Evolutionary conservation across 2,797 vertebrate species (phyloP).

Genomic region (Schizopygopsis malacanthus): DNA sequence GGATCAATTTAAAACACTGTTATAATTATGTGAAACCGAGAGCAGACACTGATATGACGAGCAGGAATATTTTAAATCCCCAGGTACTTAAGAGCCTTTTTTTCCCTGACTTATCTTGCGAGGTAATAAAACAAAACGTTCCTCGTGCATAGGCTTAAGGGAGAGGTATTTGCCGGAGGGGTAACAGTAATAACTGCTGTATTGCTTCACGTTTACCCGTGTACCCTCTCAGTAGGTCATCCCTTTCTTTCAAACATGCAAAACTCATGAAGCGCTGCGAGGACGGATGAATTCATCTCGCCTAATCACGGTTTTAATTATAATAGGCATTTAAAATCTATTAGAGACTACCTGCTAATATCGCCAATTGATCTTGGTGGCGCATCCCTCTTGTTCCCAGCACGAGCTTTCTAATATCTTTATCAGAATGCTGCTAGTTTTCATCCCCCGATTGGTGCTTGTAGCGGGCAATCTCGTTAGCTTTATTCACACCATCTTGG

Average conservation of each 20-base stretch:
- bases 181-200: slow-evolving; percentile 92
- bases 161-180: slow-evolving; percentile 96
- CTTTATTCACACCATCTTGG: slow-evolving; percentile 79
- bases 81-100: slow-evolving; percentile 84
- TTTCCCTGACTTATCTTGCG: slow-evolving; percentile 87
- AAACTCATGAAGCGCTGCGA: slow-evolving; percentile 83
- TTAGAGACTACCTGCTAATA: slow-evolving; percentile 84
- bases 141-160: slow-evolving; percentile 87
- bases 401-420: slow-evolving; percentile 82
- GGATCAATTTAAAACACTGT: slow-evolving; percentile 94
- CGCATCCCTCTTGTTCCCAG: slow-evolving; percentile 79
- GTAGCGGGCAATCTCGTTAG: slow-evolving; percentile 82
- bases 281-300: slow-evolving; percentile 65
- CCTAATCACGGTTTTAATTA: slow-evolving; percentile 68
- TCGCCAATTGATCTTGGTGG: slow-evolving; percentile 81
- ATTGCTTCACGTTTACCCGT: slow-evolving; percentile 88
- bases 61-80: slow-evolving; percentile 93
- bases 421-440: slow-evolving; percentile 88
- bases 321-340: slow-evolving; percentile 77
- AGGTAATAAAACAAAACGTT: slow-evolving; percentile 98
- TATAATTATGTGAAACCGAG: slow-evolving; percentile 93
- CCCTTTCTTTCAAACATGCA: slow-evolving; percentile 84
- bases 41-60: slow-evolving; percentile 91
- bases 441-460: slow-evolving; percentile 80
- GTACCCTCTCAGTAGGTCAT: slow-evolving; percentile 91